Evolutionary conservation across 1,140 invertebrate species (phyloP), one percentile per base, ranked within the genome.

Genomic region (Nephila pilipes): DNA sequence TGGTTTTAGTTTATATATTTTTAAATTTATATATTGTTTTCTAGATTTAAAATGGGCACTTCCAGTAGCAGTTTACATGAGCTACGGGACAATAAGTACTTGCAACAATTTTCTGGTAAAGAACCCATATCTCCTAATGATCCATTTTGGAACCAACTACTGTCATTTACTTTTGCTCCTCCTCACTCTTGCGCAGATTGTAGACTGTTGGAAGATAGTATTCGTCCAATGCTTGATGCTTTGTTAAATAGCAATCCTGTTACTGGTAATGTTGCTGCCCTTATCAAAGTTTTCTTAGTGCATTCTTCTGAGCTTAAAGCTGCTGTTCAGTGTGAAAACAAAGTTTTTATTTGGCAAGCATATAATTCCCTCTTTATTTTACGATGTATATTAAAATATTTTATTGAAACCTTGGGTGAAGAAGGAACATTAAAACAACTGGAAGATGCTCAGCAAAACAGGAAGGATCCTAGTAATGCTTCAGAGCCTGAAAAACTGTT

Each of bases 301-400:
- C 96, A 97, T 95, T 97, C 98, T 2, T 96, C 96, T 1, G 98
- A 99, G 95, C 96, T 99, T 90, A 96, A 98, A 87, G 97, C 97
- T 6, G 97, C 98, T 6, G 97, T 97, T 22, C 97, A 98, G 95
- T 97, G 97, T 95, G 97, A 98, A 95, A 98, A 98, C 98, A 98
- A 96, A 96, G 97, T 99, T 95, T 97, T 98, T 94, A 97, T 98
- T 80, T 99, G 98, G 98, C 99, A 99, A 95, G 97, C 98, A 0
- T 98, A 98, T 95, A 99, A 99, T 96, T 98, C 98, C 0, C 95
- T 99, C 55, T 99, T 99, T 95, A 97, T 99, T 29, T 97, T 99
- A 92, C 96, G 99, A 90, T 97, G 97, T 94, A 96, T 99, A 90
- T 97, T 97, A 89, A 99, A 99, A 95, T 99, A 98, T 95, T 96